Conservation (phyloP, 2,888 invertebrate species). For the Thera britannica region DNA sequence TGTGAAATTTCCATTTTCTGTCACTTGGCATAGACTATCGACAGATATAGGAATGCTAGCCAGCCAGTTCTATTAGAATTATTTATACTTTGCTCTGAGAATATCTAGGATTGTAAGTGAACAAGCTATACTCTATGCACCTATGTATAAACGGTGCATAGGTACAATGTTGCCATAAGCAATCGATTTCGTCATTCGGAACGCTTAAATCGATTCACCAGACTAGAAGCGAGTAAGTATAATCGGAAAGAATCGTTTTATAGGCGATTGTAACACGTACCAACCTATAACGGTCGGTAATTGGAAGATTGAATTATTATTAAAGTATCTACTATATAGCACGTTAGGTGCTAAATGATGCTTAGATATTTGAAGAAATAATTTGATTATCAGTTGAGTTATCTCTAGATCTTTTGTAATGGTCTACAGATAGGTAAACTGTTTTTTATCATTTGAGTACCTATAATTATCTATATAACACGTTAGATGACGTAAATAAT, state of each 20-base stretch:
- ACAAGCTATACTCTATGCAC: conserved; percentile 15
- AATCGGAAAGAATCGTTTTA: conserved; percentile 69
- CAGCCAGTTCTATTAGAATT: too few species aligned
- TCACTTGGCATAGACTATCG: too few species aligned
- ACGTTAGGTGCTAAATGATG: background rate
- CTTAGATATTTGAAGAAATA: too few species aligned
- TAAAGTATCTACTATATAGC: background rate
- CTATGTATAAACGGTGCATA: conserved; percentile 41
- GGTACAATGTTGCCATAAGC: conserved; percentile 68
- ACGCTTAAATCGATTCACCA: conserved; percentile 64
- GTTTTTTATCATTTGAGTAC: too few species aligned
- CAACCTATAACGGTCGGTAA: conserved; percentile 47
- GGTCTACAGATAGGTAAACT: too few species aligned
- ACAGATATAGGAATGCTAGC: too few species aligned
- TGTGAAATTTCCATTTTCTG: too few species aligned
- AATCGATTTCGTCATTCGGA: conserved; percentile 67
- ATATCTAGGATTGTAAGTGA: background rate
- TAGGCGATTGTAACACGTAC: conserved; percentile 60
- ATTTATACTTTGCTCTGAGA: too few species aligned
- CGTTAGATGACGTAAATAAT: too few species aligned
- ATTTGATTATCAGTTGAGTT: too few species aligned
- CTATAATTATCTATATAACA: too few species aligned
- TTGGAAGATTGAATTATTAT: conserved; percentile 59
- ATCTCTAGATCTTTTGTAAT: too few species aligned
- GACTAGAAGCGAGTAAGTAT: conserved; percentile 61